A percentile compares a stretch with the other conserved stretches of the same genome.
Evolutionary conservation across 1,140 invertebrate genomes (phyloP).

Genomic region (Elysia chlorotica): DNA sequence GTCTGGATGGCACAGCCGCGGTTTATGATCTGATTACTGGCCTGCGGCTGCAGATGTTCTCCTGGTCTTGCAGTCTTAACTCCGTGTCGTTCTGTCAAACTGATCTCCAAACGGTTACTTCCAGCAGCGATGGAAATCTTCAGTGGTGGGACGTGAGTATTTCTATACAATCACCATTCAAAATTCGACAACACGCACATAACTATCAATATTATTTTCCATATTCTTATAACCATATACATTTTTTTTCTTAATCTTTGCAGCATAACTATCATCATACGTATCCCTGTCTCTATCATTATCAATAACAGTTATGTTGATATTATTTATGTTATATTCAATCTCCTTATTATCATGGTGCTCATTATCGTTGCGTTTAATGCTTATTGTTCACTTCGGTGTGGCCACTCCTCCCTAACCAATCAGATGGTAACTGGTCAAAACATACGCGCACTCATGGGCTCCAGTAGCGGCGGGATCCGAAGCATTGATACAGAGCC

Average conservation of each 20-base stretch:
- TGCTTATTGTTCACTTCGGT: too few relatives aligned
- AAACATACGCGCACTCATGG: neutral
- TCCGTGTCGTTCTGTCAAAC: neutral
- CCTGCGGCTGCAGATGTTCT: neutral
- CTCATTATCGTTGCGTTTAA: too few relatives aligned
- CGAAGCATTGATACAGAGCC: neutral
- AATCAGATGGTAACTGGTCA: neutral
- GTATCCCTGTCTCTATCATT: too few relatives aligned
- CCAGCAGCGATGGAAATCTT: neutral
- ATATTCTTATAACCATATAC: too few relatives aligned
- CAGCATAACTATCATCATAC: too few relatives aligned
- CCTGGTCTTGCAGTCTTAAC: neutral
- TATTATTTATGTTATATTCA: too few relatives aligned
- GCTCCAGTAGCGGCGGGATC: neutral
- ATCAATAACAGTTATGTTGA: too few relatives aligned
- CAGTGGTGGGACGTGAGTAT: neutral
- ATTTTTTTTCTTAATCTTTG: too few relatives aligned
- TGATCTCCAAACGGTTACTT: neutral
- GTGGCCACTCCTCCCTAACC: neutral
- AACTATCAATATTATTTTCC: too few relatives aligned
- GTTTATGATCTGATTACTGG: conserved; percentile 4
- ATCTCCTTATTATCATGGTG: too few relatives aligned
- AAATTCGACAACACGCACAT: neutral
- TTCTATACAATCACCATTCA: neutral
- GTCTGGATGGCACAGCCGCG: conserved; percentile 6